phyloP scores from a whole-genome alignment of 2,797 vertebrate species.

The Prunella strophiata region DNA sequence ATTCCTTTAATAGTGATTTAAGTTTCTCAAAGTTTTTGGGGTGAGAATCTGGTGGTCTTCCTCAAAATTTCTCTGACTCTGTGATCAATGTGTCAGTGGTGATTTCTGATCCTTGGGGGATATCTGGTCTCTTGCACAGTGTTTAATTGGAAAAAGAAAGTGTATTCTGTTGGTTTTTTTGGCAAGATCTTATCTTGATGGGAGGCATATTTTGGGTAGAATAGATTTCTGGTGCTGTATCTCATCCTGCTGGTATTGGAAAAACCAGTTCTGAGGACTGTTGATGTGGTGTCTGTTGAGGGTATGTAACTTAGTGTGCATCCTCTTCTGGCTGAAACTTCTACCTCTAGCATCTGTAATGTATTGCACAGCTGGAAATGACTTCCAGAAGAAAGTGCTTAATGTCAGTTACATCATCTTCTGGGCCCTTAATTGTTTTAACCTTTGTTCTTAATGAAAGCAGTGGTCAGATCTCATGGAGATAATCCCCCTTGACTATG shows the following conservation, averaged over 20 bases:
- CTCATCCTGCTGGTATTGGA: background rate
- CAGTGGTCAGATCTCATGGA: background rate
- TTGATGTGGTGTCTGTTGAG: background rate
- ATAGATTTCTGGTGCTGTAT: background rate
- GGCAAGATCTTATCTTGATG: background rate
- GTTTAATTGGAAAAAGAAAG: background rate
- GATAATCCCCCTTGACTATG: background rate
- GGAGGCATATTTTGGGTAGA: background rate
- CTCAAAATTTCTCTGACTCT: background rate
- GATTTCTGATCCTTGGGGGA: background rate
- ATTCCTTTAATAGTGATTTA: background rate
- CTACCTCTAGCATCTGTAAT: background rate
- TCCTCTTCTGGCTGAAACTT: background rate
- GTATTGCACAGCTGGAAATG: background rate
- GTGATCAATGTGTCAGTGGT: background rate
- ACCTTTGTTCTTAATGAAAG: background rate
- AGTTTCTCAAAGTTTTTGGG: background rate
- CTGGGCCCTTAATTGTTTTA: background rate
- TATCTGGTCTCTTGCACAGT: background rate
- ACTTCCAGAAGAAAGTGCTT: background rate
- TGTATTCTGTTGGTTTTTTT: background rate
- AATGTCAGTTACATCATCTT: background rate
- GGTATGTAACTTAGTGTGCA: background rate
- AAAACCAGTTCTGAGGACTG: background rate
- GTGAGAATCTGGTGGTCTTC: background rate